Evolutionary conservation across 2,888 invertebrate species (phyloP).

Genomic region (Andrena flavipes): DNA sequence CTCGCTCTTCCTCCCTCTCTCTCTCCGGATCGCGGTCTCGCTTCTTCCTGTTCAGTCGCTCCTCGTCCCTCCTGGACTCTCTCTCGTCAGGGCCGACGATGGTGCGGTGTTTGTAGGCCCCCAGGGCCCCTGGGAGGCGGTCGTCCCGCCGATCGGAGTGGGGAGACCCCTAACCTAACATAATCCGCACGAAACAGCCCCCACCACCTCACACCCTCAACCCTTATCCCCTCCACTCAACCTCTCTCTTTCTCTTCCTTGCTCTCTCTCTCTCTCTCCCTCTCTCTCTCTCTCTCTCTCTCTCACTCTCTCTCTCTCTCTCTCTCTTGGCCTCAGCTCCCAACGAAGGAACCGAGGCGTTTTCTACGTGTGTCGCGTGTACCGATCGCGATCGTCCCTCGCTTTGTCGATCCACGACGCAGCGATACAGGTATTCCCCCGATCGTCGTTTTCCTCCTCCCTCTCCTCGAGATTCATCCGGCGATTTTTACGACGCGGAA

Average conservation of each 20-base stretch:
- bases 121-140: conserved; percentile 81
- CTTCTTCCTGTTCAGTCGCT: conserved; percentile 22
- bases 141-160: conserved; percentile 65
- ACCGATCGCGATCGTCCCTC: conserved; percentile 52
- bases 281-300: neutral
- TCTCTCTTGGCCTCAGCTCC: conserved; percentile 42
- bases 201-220: conserved; percentile 75
- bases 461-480: conserved; percentile 28
- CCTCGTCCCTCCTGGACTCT: conserved; percentile 43
- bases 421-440: conserved; percentile 29
- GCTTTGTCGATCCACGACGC: conserved; percentile 27
- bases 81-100: conserved; percentile 77
- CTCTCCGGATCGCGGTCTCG: conserved; percentile 40
- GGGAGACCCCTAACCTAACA: conserved; percentile 80
- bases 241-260: too few relatives aligned
- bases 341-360: conserved; percentile 67
- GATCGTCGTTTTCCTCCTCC: neutral
- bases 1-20: conserved; percentile 57
- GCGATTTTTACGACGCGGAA: conserved; percentile 19
- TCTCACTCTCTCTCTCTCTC: neutral
- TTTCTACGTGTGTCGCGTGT: conserved; percentile 59
- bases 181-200: conserved; percentile 74
- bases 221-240: conserved; percentile 64
- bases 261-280: neutral
- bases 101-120: conserved; percentile 78